A percentile compares a stretch with the other conserved stretches of the same genome.
Conservation (phyloP, 1,140 invertebrate genomes). For the Lordiphosa stackelbergi region DNA sequence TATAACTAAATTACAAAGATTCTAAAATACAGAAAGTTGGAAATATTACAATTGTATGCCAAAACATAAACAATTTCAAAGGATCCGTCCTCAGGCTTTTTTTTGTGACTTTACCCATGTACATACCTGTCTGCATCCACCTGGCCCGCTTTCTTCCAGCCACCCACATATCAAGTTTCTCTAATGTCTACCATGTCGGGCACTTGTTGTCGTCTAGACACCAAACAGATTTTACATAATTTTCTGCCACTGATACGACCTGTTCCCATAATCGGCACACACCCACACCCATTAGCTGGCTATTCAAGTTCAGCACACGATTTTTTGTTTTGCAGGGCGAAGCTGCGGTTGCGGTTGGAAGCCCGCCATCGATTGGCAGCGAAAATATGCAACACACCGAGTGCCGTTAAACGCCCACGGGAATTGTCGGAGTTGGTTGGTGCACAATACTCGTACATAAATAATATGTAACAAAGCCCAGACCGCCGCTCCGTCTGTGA, state of each 20-base stretch:
- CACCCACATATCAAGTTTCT: constrained; percentile 11
- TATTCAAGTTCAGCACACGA: constrained; percentile 44
- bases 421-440: constrained; percentile 20
- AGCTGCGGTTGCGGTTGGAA: constrained; percentile 17
- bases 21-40: too few species aligned
- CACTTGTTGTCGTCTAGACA: constrained; percentile 44
- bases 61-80: too few species aligned
- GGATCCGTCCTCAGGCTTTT: neutral
- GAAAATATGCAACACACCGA: constrained; percentile 56
- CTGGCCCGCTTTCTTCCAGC: neutral
- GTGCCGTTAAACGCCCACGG: constrained; percentile 69
- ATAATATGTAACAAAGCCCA: constrained; percentile 74
- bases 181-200: constrained; percentile 1
- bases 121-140: neutral
- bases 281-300: constrained; percentile 45
- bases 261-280: constrained; percentile 35
- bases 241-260: constrained; percentile 50
- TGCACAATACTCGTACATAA: constrained; percentile 42
- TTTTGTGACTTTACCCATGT: constrained; percentile 15
- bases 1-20: too few species aligned
- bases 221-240: constrained; percentile 59
- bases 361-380: constrained; percentile 18
- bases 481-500: constrained; percentile 48
- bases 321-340: constrained; percentile 51
- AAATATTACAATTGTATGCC: too few species aligned